Evolutionary conservation across 2,113 vertebrate species (phyloP), one percentile per base, ranked within the genome.

Genomic region (Oryzias curvinotus): DNA sequence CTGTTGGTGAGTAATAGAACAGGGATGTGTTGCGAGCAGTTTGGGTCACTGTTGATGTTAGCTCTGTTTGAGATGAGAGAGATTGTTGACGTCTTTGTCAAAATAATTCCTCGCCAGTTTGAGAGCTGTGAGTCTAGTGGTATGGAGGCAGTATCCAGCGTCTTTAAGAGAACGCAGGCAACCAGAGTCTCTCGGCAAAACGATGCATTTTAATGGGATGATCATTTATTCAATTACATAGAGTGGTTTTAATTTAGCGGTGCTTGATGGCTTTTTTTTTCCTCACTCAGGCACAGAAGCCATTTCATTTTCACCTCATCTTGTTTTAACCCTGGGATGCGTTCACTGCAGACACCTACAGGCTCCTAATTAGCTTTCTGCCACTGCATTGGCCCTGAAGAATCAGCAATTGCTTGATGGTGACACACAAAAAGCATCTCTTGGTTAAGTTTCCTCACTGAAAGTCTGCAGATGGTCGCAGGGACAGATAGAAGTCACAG

Each of bases 401-500:
- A 85, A 75, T 79, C 75, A 78, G 76, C 64, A 70, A 71, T 73
- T 10, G 52, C 60, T 75, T 71, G 66, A 70, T 71, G 68, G 70
- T 45, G 45, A 61, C 61, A 52, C 47, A 64, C 68, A 63, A 50
- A 50, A 68, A 41, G 8, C 41, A 15, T 53, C 30, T 60, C 44
- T 76, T 71, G 68, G 65, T 73, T 26, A 44, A 4, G 60, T 63
- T 59, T 73, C 49, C 52, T 47, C 65, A 54, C 73, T 50, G 77
- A 72, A 82, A 82, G 63, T 80, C 72, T 82, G 75, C 83, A 87
- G 86, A 84, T 84, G 83, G 83, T 81, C 75, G 59, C 42, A 56
- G 79, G 79, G 81, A 85, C 77, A 82, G 72, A 84, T 85, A 72
- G 76, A 85, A 87, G 86, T 85, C 85, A 84, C 76, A 8, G 71